Percentiles rank a stretch among this genome's conserved stretches.
These are phyloP conservation scores for Macrotrachela quadricornifera DNA, from an alignment of 1,140 invertebrate genomes.

Conservation along the genomic window DNA sequence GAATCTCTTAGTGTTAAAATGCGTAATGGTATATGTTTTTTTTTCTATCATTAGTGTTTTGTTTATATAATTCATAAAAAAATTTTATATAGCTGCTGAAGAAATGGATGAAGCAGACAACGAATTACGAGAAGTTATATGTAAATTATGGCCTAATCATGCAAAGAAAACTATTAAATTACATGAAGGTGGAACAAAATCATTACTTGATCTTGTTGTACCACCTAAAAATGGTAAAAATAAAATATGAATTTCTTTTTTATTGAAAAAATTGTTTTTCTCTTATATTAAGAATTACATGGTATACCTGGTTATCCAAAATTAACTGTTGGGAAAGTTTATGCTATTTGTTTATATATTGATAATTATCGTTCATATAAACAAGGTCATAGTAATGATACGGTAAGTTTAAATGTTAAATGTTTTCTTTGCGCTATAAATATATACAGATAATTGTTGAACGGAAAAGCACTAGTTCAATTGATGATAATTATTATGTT, in stretches of 20 bases:
- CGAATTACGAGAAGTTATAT: constrained; percentile 81
- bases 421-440: too few relatives aligned
- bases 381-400: neutral
- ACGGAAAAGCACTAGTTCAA: too few relatives aligned
- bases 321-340: constrained; percentile 93
- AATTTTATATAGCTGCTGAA: constrained; percentile 40
- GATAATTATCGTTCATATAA: constrained; percentile 48
- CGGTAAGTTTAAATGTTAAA: too few relatives aligned
- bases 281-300: constrained; percentile 36
- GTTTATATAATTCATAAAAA: constrained; percentile 20
- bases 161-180: constrained; percentile 48
- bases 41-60: neutral
- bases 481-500: too few relatives aligned
- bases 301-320: constrained; percentile 43
- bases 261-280: too few relatives aligned
- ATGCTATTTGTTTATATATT: constrained; percentile 77
- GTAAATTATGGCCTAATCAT: constrained; percentile 90
- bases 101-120: constrained; percentile 98
- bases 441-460: too few relatives aligned
- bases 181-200: too few relatives aligned
- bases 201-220: constrained; percentile 53
- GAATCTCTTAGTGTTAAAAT: constrained; percentile 98
- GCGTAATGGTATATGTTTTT: constrained; percentile 50
- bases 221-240: constrained; percentile 46
- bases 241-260: too few relatives aligned